Evolutionary conservation across 2,797 vertebrate species (phyloP).

Genomic region (Bovichtus diacanthus): DNA sequence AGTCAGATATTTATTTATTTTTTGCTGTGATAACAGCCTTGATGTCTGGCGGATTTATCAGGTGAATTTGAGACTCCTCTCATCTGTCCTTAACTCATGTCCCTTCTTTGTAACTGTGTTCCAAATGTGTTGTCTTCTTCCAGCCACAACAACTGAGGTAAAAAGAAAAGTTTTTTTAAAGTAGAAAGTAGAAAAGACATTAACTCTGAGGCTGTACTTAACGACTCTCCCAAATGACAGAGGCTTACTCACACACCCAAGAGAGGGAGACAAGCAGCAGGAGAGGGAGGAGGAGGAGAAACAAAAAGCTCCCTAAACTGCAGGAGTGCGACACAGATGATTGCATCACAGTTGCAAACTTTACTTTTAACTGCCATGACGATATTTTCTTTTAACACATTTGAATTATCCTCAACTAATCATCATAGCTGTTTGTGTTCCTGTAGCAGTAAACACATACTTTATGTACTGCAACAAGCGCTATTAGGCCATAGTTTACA

Average conservation of each 20-base stretch:
- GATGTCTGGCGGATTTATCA: conserved; percentile 6
- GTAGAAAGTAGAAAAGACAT: conserved; percentile 50
- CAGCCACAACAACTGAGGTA: conserved; percentile 29
- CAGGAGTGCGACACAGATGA: conserved; percentile 50
- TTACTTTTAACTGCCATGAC: conserved; percentile 22
- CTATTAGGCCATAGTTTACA: conserved; percentile 31
- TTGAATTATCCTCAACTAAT: conserved; percentile 35
- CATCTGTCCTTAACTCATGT: conserved; percentile 35
- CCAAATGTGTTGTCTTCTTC: conserved; percentile 34
- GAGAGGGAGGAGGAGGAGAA: conserved; percentile 16
- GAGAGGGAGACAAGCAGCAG: conserved; percentile 46
- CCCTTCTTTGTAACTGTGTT: conserved; percentile 13
- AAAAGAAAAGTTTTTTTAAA: conserved; percentile 47
- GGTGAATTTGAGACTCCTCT: conserved; percentile 28
- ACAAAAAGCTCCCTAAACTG: conserved; percentile 45
- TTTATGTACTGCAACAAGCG: conserved; percentile 27
- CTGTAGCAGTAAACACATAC: conserved; percentile 18
- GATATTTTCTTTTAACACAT: conserved; percentile 23
- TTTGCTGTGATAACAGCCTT: conserved; percentile 43
- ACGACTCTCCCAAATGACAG: conserved; percentile 67
- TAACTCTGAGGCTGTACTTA: conserved; percentile 61
- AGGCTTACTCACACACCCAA: conserved; percentile 48
- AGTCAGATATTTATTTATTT: conserved; percentile 37
- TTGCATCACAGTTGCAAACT: conserved; percentile 44
- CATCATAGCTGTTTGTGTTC: background rate